phyloP scores from a whole-genome alignment of 2,113 vertebrate species.

The Chaetops frenatus region DNA sequence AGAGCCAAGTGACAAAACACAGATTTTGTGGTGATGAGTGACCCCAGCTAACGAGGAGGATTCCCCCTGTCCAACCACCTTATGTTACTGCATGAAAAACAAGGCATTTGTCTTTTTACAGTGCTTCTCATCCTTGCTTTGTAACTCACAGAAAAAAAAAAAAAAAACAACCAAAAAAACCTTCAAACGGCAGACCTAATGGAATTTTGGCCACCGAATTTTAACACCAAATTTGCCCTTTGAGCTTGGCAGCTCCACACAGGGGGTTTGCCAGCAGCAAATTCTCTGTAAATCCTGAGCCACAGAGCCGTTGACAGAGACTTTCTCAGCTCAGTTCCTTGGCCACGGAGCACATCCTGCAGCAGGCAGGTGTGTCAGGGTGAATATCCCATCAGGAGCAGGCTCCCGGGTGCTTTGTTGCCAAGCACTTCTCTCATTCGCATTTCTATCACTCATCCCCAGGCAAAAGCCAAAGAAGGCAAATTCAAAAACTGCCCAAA shows the following conservation, averaged over 20 bases:
- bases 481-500: not conserved
- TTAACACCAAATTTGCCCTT: not conserved
- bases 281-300: not conserved
- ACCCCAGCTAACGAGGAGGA: too few relatives aligned
- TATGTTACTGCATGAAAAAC: rapidly evolving
- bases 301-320: rapidly evolving
- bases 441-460: not conserved
- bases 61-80: rapidly evolving
- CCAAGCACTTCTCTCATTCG: not conserved
- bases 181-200: not conserved
- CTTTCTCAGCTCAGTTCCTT: not conserved
- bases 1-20: not conserved
- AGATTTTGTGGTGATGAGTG: not conserved
- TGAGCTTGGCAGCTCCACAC: not conserved
- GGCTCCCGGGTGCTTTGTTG: not conserved
- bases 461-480: not conserved
- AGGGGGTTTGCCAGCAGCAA: not conserved
- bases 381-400: rapidly evolving
- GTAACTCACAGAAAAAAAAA: not conserved
- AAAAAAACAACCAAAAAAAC: not conserved
- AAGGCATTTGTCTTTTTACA: not conserved
- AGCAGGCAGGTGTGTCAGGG: not conserved
- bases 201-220: not conserved
- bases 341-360: not conserved
- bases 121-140: not conserved